Evolutionary conservation across 2,888 invertebrate genomes (phyloP).

Genomic region (Diabrotica balteata): DNA sequence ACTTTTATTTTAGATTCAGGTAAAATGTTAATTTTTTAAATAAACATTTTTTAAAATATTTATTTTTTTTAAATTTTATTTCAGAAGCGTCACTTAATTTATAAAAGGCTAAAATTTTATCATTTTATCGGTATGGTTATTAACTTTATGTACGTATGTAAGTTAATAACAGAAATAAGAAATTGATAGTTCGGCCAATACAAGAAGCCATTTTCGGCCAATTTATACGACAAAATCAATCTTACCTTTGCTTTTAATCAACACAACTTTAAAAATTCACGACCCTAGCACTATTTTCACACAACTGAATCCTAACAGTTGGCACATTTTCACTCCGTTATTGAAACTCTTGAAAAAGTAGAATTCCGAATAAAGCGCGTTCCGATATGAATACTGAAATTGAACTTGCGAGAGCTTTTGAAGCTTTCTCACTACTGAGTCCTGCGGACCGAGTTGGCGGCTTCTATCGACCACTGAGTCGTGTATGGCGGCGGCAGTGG

Average conservation of each 20-base stretch:
- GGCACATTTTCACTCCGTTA: constrained; percentile 45
- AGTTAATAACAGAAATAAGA: neutral
- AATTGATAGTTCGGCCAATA: too few relatives aligned
- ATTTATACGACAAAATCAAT: neutral
- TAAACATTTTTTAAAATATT: too few relatives aligned
- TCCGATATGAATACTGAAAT: constrained; percentile 1
- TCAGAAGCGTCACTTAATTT: too few relatives aligned
- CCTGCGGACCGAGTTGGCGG: constrained; percentile 38
- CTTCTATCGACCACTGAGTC: constrained; percentile 46
- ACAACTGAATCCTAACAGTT: neutral
- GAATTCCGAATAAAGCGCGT: constrained; percentile 4
- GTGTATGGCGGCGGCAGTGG: constrained; percentile 15
- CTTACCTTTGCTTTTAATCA: constrained; percentile 5
- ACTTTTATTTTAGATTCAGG: too few relatives aligned
- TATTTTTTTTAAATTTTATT: too few relatives aligned
- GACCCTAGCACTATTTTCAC: neutral
- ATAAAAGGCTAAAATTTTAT: too few relatives aligned
- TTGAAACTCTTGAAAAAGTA: neutral
- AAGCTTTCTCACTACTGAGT: constrained; percentile 51
- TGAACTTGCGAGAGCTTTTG: constrained; percentile 29
- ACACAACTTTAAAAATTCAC: constrained; percentile 1
- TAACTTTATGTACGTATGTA: neutral
- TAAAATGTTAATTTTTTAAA: too few relatives aligned
- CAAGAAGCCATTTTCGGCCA: neutral
- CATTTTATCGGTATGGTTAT: neutral